Evolutionary conservation across 2,113 vertebrate genomes (phyloP), one percentile per base, ranked within the genome.

Genomic region (Hemichromis elongatus): DNA sequence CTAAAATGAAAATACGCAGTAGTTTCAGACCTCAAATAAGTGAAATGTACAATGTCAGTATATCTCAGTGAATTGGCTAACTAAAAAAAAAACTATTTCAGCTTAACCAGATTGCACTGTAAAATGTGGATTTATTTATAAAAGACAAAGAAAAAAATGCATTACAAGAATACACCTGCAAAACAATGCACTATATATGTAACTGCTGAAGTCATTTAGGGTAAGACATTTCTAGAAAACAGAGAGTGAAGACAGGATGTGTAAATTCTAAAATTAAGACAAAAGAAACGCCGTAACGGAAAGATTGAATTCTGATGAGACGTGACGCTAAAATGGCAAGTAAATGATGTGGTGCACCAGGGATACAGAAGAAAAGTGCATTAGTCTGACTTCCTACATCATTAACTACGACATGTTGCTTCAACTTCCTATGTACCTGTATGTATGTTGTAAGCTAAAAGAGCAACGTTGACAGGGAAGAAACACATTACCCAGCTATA

Each of bases 331-430:
- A 24, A 57, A 61, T 40, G 79, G 55, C 28, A 78, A 52, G 77
- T 80, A 83, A 86, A 87, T 45, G 42, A 89, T 78, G 66, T 50
- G 53, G 56, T 47, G 79, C 79, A 75, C 77, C 47, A 45, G 77
- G 57, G 50, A 66, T 63, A 45, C 14, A 55, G 24, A 73, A 86
- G 50, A 77, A 92, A 91, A 86, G 87, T 86, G 90, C 79, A 75
- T 90, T 63, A 66, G 53, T 86, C 85, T 89, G 85, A 89, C 57
- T 90, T 86, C 81, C 84, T 88, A 92, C 73, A 81, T 86, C 68
- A 88, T 86, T 82, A 92, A 86, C 88, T 80, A 87, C 80, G 42
- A 55, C 30, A 55, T 81, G 66, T 73, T 83, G 57, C 53, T 11
- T 81, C 37, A 77, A 24, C 66, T 28, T 66, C 52, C 78, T 77